Evolutionary conservation across 2,113 vertebrate genomes (phyloP), one percentile per base, ranked within the genome.

Genomic region (Ramphastos sulfuratus): DNA sequence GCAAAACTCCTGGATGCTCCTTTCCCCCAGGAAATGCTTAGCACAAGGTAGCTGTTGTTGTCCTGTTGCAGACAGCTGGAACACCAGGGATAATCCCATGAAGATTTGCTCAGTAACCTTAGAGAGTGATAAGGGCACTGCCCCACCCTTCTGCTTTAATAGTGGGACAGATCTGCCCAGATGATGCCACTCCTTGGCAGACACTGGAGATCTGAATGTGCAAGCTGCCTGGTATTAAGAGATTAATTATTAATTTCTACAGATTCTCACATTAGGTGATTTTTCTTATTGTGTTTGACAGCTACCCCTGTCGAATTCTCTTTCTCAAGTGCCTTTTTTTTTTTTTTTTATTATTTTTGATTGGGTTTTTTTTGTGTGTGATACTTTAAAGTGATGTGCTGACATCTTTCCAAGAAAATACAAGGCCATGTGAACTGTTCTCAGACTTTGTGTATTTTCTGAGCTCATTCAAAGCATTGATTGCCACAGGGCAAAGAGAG

Each of bases 231-330:
- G 72, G 23, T 16, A 48, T 64, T 79, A 58, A 85, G 35, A 82
- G 76, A 88, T 94, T 87, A 91, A 90, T 94, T 70, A 91, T 90
- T 95, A 73, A 89, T 87, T 95, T 94, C 80, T 82, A 70, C 14
- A 31, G 33, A 21, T 20, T 14, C 82, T 72, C 54, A 33, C 3
- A 0, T 69, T 37, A 44, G 58, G 50, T 63, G 80, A 83, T 76
- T 81, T 87, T 89, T 66, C 60, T 88, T 90, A 64, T 15, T 80
- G 60, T 20, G 61, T 35, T 19, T 52, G 71, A 82, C 72, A 85
- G 46, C 61, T 30, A 80, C 6, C 23, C 55, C 28, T 37, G 20
- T 48, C 31, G 66, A 69, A 58, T 66, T 81, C 71, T 46, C 10
- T 92, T 91, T 90, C 75, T 3, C 11, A 72, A 54, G 42, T 67